A percentile compares a stretch with the other conserved stretches of the same genome.
Conservation (phyloP, 1,140 invertebrate species). For the Eurosta solidaginis region DNA sequence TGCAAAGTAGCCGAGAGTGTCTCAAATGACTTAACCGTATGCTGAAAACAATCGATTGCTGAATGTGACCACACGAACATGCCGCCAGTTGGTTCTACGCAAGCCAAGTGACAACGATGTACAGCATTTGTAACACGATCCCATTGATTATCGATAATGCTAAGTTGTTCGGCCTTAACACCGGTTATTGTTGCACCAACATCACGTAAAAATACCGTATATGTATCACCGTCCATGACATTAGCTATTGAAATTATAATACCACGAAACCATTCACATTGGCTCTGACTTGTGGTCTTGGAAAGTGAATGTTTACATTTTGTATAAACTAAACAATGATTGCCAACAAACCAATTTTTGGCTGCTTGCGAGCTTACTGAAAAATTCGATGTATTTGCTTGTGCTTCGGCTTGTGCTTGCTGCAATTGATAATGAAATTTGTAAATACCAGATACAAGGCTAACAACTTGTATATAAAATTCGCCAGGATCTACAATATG, state of each 20-base stretch:
- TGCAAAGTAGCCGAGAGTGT: conserved; percentile 35
- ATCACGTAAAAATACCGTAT: conserved; percentile 35
- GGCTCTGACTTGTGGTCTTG: neutral
- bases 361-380: neutral
- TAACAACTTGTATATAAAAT: conserved; percentile 46
- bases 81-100: conserved; percentile 41
- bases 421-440: conserved; percentile 36
- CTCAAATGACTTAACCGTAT: conserved; percentile 31
- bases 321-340: conserved; percentile 34
- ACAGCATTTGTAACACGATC: conserved; percentile 35
- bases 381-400: neutral
- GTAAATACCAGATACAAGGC: conserved; percentile 24
- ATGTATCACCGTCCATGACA: neutral
- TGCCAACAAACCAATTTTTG: conserved; percentile 26
- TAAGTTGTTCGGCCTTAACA: conserved; percentile 26
- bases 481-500: conserved; percentile 41
- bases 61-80: conserved; percentile 38
- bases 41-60: conserved; percentile 39
- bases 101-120: conserved; percentile 40
- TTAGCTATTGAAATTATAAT: conserved; percentile 24
- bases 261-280: conserved; percentile 36
- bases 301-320: neutral
- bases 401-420: conserved; percentile 6
- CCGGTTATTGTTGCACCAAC: conserved; percentile 27
- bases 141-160: conserved; percentile 29